A percentile compares a stretch with the other conserved stretches of the same genome.
phyloP scores from a whole-genome alignment of 2,888 invertebrate species.

The Stictocephala bisonia region DNA sequence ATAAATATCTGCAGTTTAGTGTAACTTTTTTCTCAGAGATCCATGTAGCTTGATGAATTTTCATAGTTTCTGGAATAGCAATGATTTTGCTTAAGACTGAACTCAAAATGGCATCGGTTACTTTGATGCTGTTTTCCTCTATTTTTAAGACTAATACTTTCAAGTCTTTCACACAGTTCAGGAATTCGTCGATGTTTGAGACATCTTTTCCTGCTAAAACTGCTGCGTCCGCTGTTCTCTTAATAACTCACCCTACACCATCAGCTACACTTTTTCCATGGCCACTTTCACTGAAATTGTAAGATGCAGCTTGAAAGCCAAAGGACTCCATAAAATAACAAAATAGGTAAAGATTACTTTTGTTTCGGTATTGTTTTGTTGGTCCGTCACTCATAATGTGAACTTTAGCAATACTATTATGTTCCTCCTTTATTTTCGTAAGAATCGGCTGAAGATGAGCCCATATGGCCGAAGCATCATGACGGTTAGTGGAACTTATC shows the following conservation, averaged over 20 bases:
- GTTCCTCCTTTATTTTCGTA: background rate
- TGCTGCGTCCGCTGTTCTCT: slow-evolving; percentile 24
- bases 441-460: background rate
- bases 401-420: background rate
- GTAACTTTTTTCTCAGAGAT: background rate
- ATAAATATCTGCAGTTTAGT: slow-evolving; percentile 14
- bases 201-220: slow-evolving; percentile 25
- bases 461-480: slow-evolving; percentile 17
- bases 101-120: background rate
- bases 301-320: slow-evolving; percentile 21
- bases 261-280: slow-evolving; percentile 36
- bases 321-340: slow-evolving; percentile 17
- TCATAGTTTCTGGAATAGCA: slow-evolving; percentile 18
- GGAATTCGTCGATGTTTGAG: slow-evolving; percentile 14
- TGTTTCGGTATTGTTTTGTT: slow-evolving; percentile 32
- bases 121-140: background rate
- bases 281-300: slow-evolving; percentile 30
- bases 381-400: slow-evolving; percentile 20
- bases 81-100: background rate
- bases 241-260: slow-evolving; percentile 18
- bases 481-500: background rate
- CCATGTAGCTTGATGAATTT: slow-evolving; percentile 5
- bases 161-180: slow-evolving; percentile 3
- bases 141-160: slow-evolving; percentile 7
- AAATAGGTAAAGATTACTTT: slow-evolving; percentile 29